phyloP scores from a whole-genome alignment of 2,888 invertebrate genomes.

The Lottia gigantea region DNA sequence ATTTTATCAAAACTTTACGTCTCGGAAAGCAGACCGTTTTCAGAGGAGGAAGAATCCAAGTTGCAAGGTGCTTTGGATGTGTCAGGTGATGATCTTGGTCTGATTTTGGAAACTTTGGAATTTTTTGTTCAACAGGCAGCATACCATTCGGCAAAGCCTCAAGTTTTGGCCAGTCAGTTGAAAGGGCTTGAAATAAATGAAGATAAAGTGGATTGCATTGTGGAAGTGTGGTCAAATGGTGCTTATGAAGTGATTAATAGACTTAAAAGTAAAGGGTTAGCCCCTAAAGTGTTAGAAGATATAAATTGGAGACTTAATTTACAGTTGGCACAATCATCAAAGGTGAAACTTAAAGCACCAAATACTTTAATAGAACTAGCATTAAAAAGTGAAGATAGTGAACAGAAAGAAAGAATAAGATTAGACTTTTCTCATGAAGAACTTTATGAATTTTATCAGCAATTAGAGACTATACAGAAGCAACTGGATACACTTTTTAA shows the following conservation, averaged over 20 bases:
- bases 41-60: constrained; percentile 65
- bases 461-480: constrained; percentile 40
- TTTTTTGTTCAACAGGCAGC: constrained; percentile 67
- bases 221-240: constrained; percentile 62
- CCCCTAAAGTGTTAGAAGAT: constrained; percentile 63
- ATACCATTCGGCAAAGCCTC: constrained; percentile 66
- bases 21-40: constrained; percentile 63
- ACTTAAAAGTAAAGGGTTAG: constrained; percentile 60
- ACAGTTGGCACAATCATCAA: constrained; percentile 63
- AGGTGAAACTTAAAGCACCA: constrained; percentile 63
- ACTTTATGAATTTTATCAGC: constrained; percentile 62
- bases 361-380: constrained; percentile 64
- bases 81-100: constrained; percentile 57
- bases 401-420: constrained; percentile 55
- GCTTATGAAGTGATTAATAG: constrained; percentile 62
- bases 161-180: constrained; percentile 60
- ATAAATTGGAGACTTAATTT: constrained; percentile 67
- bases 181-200: constrained; percentile 59
- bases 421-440: constrained; percentile 67
- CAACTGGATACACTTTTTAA: constrained; percentile 3
- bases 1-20: constrained; percentile 66
- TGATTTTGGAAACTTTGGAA: constrained; percentile 64
- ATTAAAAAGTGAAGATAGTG: constrained; percentile 46
- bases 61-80: constrained; percentile 60
- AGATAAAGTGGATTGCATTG: constrained; percentile 62